These are phyloP conservation scores for Emys orbicularis DNA, from an alignment of 2,797 vertebrate genomes.

Conservation along the genomic window DNA sequence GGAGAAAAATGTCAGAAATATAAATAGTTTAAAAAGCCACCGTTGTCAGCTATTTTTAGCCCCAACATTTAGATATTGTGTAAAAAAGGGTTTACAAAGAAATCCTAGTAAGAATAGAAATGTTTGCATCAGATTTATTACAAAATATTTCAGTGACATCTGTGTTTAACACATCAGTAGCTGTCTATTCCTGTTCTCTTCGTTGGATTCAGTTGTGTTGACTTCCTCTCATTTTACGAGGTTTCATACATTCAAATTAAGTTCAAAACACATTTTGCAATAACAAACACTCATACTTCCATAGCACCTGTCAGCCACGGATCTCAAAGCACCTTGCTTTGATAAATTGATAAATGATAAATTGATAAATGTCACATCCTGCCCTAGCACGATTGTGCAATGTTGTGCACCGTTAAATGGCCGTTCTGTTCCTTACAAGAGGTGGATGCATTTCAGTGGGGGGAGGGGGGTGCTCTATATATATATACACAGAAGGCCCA, in stretches of 20 bases:
- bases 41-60: background rate
- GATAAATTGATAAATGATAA: no score
- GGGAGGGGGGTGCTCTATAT: background rate
- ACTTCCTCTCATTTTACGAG: background rate
- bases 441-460: background rate
- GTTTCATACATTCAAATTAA: slow-evolving; percentile 13
- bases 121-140: background rate
- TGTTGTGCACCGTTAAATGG: background rate
- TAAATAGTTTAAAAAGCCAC: background rate
- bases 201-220: background rate
- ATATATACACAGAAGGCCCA: rapidly evolving
- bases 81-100: background rate
- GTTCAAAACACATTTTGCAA: background rate
- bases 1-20: background rate
- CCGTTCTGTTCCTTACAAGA: background rate
- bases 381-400: background rate
- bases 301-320: background rate
- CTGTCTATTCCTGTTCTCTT: background rate
- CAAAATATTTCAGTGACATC: background rate
- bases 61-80: background rate
- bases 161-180: background rate
- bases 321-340: background rate
- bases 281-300: background rate
- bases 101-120: background rate
- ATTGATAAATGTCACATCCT: background rate